Evolutionary conservation across 1,140 invertebrate species (phyloP), one percentile per base, ranked within the genome.

Genomic region (Drosophila asahinai): DNA sequence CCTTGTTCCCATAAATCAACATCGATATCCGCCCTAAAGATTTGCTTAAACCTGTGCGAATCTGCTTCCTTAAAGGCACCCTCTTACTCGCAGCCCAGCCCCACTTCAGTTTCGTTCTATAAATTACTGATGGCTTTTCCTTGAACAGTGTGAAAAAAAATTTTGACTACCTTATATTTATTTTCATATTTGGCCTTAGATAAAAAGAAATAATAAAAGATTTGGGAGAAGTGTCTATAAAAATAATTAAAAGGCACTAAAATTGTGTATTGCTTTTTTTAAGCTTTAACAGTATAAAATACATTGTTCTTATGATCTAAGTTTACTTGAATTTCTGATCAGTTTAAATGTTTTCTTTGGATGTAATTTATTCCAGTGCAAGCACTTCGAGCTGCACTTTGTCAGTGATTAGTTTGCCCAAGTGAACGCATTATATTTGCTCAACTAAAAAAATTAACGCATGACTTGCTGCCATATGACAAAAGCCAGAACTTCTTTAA

Each of bases 371-470:
- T 58, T 40, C 22, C 22, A 27, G 25, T 27, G 12, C 1, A 27
- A 2, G 0, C 5, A 30, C 30, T 72, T 38, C 5, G 2, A 43
- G 36, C 19, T 38, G 38, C 66, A 45, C 43, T 48, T 49, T 54
- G 52, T 47, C 57, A 36, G 47, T 49, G 48, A 67, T 63, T 70
- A 70, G 45, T 57, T 65, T 60, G 49, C 65, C 30, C 25, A 51
- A 47, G 61, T 54, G 64, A 58, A 57, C 66, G 60, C 65, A 71
- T 59, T 42, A 64, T 72, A 71, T 77, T 80, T 76, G 66, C 59
- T 72, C 66, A 55, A 42, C 30, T 70, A 38, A 52, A 76, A 62
- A 59, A 84, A 68, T 72, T 38, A 77, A 77, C 72, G 77, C 81
- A 43, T 84, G 77, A 72, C 65, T 62, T 66, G 72, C 54, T 84